Conservation (phyloP, 2,888 invertebrate genomes). For the Crossocerus cetratus region DNA sequence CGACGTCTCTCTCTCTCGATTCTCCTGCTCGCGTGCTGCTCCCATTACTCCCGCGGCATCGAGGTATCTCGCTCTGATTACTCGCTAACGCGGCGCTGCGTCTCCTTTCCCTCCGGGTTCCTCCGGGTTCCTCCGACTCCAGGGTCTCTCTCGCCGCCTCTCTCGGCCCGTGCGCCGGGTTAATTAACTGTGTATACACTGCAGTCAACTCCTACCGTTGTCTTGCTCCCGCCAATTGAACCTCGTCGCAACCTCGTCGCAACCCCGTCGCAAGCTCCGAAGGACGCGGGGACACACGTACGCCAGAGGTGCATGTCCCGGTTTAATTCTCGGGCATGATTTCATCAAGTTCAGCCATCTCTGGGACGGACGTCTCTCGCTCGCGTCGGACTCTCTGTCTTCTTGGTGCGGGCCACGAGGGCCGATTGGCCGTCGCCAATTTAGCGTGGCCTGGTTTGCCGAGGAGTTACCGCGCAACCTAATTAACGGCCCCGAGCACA, state of each 20-base stretch:
- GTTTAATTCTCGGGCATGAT: constrained; percentile 72
- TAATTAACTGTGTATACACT: constrained; percentile 77
- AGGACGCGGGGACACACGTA: constrained; percentile 54
- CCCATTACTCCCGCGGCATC: constrained; percentile 1
- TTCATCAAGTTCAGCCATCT: constrained; percentile 73
- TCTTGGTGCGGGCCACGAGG: no score
- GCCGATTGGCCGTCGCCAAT: constrained; percentile 55
- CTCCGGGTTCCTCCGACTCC: constrained; percentile 34
- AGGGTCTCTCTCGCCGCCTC: constrained; percentile 41
- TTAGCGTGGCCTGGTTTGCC: constrained; percentile 10
- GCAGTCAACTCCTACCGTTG: constrained; percentile 74
- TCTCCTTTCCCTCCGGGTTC: constrained; percentile 20
- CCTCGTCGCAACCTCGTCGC: constrained; percentile 54
- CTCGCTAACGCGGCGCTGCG: neutral
- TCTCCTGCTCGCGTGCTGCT: neutral
- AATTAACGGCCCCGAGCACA: constrained; percentile 22
- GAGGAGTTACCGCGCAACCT: constrained; percentile 37
- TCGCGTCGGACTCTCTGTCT: constrained; percentile 12
- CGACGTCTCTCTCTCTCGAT: constrained; percentile 26
- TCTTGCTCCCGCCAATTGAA: constrained; percentile 74
- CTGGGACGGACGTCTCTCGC: constrained; percentile 36
- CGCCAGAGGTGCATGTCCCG: constrained; percentile 65
- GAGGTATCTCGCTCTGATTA: constrained; percentile 25
- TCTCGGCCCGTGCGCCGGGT: constrained; percentile 65
- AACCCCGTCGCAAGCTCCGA: constrained; percentile 11